Evolutionary conservation across 1,140 invertebrate genomes (phyloP).

Genomic region (Lasioglossum baleicum): DNA sequence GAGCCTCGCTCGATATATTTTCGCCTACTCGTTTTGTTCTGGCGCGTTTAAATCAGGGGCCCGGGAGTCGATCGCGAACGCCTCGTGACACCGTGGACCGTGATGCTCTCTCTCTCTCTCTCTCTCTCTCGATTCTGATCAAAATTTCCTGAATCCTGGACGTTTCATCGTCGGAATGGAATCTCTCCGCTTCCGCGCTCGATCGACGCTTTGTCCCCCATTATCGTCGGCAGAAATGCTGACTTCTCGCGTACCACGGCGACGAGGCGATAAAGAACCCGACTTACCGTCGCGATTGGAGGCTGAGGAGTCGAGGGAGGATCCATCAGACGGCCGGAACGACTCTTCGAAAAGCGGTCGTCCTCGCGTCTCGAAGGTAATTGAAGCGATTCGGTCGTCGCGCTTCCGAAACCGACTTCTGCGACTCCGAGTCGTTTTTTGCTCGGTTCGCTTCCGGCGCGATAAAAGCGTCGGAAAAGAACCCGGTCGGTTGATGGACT

Average conservation of each 20-base stretch:
- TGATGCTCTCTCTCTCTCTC: background rate
- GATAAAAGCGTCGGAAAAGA: conserved; percentile 38
- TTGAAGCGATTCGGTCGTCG: conserved; percentile 6
- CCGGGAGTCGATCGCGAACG: background rate
- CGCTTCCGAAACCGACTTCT: conserved; percentile 6
- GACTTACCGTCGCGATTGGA: background rate
- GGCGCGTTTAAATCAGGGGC: too few relatives aligned
- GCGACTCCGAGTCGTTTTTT: conserved; percentile 11
- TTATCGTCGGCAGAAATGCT: background rate
- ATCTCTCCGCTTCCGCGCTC: background rate
- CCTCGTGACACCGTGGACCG: too few relatives aligned
- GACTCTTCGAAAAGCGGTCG: background rate
- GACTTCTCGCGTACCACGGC: background rate
- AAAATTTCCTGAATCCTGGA: background rate
- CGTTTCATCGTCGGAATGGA: background rate
- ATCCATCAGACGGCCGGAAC: background rate
- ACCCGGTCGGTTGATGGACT: conserved; percentile 37
- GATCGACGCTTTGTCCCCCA: background rate
- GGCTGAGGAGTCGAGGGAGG: background rate
- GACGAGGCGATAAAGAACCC: conserved; percentile 4
- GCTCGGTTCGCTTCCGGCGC: background rate
- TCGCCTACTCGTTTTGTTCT: background rate
- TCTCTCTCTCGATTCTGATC: background rate
- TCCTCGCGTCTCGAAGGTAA: background rate
- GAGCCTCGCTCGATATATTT: background rate